Evolutionary conservation across 2,113 vertebrate species (phyloP).

Genomic region (Onychorhynchus coronatus): DNA sequence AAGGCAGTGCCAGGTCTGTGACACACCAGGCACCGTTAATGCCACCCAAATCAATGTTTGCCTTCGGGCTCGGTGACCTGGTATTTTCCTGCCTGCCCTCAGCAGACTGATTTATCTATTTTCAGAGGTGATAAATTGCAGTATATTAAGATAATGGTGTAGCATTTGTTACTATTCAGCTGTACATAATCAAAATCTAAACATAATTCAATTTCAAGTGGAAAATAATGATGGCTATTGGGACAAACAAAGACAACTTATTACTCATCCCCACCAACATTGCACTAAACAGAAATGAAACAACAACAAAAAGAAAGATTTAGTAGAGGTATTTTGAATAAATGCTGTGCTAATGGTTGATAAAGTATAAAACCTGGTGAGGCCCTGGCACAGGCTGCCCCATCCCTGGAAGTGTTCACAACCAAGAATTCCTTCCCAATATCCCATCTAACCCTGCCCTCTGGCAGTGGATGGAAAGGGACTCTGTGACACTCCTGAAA

Average conservation of each 20-base stretch:
- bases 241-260: background rate
- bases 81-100: background rate
- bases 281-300: background rate
- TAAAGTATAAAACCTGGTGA: background rate
- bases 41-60: background rate
- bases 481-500: background rate
- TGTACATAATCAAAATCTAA: slow-evolving; percentile 1
- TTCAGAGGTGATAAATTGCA: background rate
- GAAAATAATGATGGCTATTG: slow-evolving; percentile 7
- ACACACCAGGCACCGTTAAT: background rate
- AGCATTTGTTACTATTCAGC: slow-evolving; percentile 8
- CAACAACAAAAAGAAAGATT: background rate
- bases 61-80: background rate
- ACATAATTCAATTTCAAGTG: slow-evolving; percentile 21
- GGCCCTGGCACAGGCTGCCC: background rate
- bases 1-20: background rate
- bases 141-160: slow-evolving; percentile 21
- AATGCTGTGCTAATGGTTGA: background rate
- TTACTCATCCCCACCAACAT: background rate
- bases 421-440: background rate
- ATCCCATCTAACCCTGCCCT: background rate
- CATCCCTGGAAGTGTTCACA: background rate
- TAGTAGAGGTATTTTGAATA: background rate
- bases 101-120: background rate
- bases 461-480: background rate